phyloP scores from a whole-genome alignment of 2,113 vertebrate species.

The Bos javanicus region DNA sequence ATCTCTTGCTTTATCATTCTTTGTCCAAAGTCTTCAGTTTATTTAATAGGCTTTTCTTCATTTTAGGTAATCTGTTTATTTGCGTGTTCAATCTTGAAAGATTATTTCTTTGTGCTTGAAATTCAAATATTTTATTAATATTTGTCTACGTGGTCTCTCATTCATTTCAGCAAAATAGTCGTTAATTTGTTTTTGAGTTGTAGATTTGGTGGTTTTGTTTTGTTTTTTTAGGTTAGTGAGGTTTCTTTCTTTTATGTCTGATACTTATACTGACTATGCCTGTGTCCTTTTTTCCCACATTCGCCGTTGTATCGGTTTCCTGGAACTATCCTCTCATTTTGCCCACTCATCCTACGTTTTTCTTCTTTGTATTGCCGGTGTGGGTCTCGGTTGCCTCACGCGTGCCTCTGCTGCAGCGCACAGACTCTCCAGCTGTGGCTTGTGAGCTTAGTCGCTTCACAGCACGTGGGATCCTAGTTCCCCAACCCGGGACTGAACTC shows the following conservation, averaged over 20 bases:
- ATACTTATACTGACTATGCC: neutral
- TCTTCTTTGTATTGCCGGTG: accelerated
- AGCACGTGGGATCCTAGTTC: neutral
- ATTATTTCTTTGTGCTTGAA: neutral
- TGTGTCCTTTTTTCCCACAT: neutral
- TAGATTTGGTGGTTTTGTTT: neutral
- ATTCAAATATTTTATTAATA: neutral
- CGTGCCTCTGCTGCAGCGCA: accelerated
- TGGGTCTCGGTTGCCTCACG: neutral
- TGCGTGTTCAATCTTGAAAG: neutral
- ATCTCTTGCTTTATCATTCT: neutral
- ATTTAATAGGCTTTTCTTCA: neutral
- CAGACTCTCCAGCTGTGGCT: neutral
- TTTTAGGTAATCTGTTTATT: neutral
- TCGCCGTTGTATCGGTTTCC: neutral
- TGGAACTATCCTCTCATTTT: neutral
- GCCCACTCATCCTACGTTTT: neutral
- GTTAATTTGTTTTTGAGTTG: neutral
- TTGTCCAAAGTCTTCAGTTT: neutral
- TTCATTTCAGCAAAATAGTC: neutral
- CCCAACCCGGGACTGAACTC: neutral
- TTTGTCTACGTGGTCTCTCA: neutral
- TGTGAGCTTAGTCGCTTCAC: neutral
- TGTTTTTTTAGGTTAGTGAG: neutral
- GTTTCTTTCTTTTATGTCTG: neutral